Conservation (phyloP, 2,797 vertebrate species). For the Acrocephalus scirpaceus region DNA sequence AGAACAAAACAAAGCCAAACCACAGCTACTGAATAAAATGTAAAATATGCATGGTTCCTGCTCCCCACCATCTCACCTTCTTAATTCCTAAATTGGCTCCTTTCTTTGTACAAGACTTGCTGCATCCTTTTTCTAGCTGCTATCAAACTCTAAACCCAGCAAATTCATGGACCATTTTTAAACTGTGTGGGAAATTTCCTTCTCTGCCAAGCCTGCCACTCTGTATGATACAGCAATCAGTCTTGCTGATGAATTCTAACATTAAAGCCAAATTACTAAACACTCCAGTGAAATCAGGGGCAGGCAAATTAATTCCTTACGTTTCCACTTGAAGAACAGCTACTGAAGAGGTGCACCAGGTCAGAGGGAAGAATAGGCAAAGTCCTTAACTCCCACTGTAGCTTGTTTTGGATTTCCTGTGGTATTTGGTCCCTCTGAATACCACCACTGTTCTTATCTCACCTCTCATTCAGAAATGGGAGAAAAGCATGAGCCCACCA, state of each 20-base stretch:
- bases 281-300: background rate
- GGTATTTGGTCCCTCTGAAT: background rate
- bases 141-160: background rate
- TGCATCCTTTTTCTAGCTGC: background rate
- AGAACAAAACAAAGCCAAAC: background rate
- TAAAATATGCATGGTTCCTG: background rate
- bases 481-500: background rate
- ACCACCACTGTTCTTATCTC: background rate
- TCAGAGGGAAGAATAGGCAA: background rate
- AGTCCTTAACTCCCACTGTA: background rate
- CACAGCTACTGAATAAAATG: background rate
- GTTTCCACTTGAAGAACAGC: conserved; percentile 4
- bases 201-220: conserved; percentile 33
- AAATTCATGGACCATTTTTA: conserved; percentile 29
- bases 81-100: background rate
- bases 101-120: background rate
- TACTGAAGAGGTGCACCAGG: background rate
- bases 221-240: conserved; percentile 20
- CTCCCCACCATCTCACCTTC: background rate
- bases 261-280: conserved; percentile 44
- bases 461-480: background rate
- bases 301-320: background rate
- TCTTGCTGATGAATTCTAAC: conserved; percentile 55
- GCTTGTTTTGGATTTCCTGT: background rate
- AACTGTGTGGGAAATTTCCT: conserved; percentile 34